Conservation (phyloP, 1,140 invertebrate genomes). For the Pollicipes pollicipes region DNA sequence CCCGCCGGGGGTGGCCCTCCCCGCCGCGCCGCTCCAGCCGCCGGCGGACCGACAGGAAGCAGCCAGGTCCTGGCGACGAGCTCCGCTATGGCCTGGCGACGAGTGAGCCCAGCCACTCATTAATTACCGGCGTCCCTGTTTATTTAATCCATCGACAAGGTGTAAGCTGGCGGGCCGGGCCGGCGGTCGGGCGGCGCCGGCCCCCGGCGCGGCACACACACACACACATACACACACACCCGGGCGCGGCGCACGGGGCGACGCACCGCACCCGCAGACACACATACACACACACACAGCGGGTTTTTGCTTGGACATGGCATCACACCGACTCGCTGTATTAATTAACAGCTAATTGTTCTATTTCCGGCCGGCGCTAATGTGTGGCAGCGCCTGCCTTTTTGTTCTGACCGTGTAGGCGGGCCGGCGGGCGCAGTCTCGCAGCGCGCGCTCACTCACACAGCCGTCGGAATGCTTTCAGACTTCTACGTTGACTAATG, state of each 20-base stretch:
- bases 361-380: background rate
- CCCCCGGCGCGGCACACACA: background rate
- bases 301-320: background rate
- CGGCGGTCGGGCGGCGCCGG: too few species aligned
- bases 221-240: background rate
- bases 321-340: background rate
- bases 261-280: background rate
- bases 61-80: too few species aligned
- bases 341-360: background rate
- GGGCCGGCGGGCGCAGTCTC: too few species aligned
- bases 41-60: too few species aligned
- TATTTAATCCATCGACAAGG: conserved; percentile 2
- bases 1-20: too few species aligned
- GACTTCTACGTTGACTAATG: too few species aligned
- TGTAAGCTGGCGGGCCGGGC: background rate
- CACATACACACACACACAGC: background rate
- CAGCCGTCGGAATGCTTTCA: too few species aligned
- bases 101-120: background rate
- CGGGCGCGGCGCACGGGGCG: too few species aligned
- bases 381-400: background rate
- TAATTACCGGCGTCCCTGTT: background rate
- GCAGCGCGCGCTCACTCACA: too few species aligned
- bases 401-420: too few species aligned
- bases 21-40: too few species aligned
- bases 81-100: background rate